Conservation (phyloP, 2,113 vertebrate species). For the Speoplatyrhinus poulsoni region DNA sequence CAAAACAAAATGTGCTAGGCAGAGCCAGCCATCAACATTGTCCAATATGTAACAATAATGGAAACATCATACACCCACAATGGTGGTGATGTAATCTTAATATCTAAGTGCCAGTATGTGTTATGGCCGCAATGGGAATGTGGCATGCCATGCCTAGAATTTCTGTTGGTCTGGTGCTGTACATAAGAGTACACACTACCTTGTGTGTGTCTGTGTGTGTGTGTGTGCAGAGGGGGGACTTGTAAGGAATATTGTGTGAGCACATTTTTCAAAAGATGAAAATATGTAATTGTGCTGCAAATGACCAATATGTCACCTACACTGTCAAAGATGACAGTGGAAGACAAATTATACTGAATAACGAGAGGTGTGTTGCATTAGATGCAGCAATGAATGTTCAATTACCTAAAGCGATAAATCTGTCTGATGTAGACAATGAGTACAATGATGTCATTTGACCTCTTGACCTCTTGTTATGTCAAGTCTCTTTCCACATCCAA, state of each 20-base stretch:
- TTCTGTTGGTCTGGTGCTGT: background rate
- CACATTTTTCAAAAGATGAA: slow-evolving; percentile 3
- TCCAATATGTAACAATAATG: background rate
- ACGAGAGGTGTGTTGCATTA: background rate
- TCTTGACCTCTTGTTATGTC: background rate
- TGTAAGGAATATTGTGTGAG: no score
- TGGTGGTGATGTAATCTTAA: slow-evolving; percentile 16
- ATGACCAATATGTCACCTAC: slow-evolving; percentile 1
- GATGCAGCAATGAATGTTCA: slow-evolving; percentile 3
- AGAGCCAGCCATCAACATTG: background rate
- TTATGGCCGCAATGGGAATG: slow-evolving; percentile 27
- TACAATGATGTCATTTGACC: background rate
- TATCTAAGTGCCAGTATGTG: slow-evolving; percentile 1
- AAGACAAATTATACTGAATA: background rate
- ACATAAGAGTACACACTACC: slow-evolving; percentile 1
- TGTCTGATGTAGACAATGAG: background rate
- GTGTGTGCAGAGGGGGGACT: background rate
- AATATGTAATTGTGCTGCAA: slow-evolving; percentile 27
- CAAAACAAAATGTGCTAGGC: no score
- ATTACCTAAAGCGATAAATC: slow-evolving; percentile 24
- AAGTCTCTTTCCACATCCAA: background rate
- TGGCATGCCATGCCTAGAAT: slow-evolving; percentile 27
- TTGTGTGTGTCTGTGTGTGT: background rate
- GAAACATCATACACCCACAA: slow-evolving; percentile 1
- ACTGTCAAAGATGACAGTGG: background rate